Percentiles rank a stretch among this genome's conserved stretches.
phyloP scores from a whole-genome alignment of 1,140 invertebrate species.

The Cyrtorhinus lividipennis region DNA sequence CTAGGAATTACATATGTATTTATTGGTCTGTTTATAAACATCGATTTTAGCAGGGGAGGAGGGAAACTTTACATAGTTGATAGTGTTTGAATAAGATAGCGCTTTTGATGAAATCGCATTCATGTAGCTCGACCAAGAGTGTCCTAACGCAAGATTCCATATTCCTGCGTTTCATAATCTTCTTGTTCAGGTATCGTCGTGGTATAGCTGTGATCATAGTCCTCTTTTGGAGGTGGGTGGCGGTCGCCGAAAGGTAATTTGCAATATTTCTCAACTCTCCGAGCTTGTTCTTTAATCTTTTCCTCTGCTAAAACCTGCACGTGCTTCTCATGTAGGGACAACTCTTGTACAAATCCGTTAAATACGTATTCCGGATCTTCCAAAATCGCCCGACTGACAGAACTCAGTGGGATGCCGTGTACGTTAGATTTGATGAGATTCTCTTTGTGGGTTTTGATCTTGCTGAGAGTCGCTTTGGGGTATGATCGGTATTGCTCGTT shows the following conservation, averaged over 20 bases:
- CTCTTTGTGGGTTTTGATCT: background rate
- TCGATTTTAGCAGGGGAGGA: too few relatives aligned
- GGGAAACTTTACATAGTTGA: too few relatives aligned
- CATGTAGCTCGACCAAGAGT: too few relatives aligned
- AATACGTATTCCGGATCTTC: background rate
- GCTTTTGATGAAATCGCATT: too few relatives aligned
- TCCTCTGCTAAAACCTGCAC: background rate
- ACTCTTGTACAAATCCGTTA: background rate
- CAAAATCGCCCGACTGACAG: background rate
- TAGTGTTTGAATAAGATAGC: too few relatives aligned
- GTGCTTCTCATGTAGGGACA: background rate
- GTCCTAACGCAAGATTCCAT: too few relatives aligned
- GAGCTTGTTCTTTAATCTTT: background rate
- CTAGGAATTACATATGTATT: too few relatives aligned
- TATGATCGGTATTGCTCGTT: background rate
- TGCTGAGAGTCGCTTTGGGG: background rate
- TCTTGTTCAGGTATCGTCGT: too few relatives aligned
- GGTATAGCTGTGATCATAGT: too few relatives aligned
- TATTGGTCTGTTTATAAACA: too few relatives aligned
- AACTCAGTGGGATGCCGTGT: background rate
- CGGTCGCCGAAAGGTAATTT: background rate
- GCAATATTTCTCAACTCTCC: background rate
- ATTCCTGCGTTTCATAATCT: too few relatives aligned
- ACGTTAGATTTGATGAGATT: background rate
- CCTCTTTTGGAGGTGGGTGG: too few relatives aligned